Evolutionary conservation across 1,140 invertebrate genomes (phyloP).

Genomic region (Ips typographus): DNA sequence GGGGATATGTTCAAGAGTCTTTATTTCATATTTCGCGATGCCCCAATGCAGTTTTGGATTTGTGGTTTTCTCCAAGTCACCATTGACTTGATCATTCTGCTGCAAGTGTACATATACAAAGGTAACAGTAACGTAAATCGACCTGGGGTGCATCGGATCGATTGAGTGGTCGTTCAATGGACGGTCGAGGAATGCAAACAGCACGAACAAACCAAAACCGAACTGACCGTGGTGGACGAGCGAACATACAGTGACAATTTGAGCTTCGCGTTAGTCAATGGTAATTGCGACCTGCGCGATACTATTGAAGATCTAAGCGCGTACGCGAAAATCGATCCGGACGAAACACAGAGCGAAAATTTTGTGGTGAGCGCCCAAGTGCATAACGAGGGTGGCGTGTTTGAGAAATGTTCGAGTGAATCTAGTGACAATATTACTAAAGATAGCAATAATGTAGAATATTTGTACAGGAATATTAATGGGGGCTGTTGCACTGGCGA

Average conservation of each 20-base stretch:
- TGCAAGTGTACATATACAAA: slow-evolving; percentile 66
- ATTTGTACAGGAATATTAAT: slow-evolving; percentile 35
- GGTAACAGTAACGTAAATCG: slow-evolving; percentile 61
- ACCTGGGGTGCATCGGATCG: slow-evolving; percentile 58
- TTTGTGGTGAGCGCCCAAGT: slow-evolving; percentile 29
- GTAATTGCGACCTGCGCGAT: slow-evolving; percentile 16
- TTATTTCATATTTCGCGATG: slow-evolving; percentile 88
- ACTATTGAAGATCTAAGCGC: not conserved
- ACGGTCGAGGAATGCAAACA: slow-evolving; percentile 45
- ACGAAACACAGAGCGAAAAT: not conserved
- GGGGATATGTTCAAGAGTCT: slow-evolving; percentile 96
- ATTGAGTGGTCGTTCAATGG: slow-evolving; percentile 58
- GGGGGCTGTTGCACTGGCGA: slow-evolving; percentile 21
- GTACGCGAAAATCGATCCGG: not conserved
- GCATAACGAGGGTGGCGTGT: slow-evolving; percentile 3
- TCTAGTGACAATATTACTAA: slow-evolving; percentile 36
- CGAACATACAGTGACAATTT: not conserved
- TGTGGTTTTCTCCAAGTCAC: slow-evolving; percentile 91
- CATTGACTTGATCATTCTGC: slow-evolving; percentile 56
- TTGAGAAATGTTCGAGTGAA: slow-evolving; percentile 15
- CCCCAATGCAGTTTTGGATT: slow-evolving; percentile 93
- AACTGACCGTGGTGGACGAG: slow-evolving; percentile 14
- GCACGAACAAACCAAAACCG: slow-evolving; percentile 29
- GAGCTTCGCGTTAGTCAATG: slow-evolving; percentile 17
- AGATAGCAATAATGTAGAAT: slow-evolving; percentile 36